A percentile compares a stretch with the other conserved stretches of the same genome.
Conservation (phyloP, 2,113 vertebrate genomes). For the Vanacampus margaritifer region DNA sequence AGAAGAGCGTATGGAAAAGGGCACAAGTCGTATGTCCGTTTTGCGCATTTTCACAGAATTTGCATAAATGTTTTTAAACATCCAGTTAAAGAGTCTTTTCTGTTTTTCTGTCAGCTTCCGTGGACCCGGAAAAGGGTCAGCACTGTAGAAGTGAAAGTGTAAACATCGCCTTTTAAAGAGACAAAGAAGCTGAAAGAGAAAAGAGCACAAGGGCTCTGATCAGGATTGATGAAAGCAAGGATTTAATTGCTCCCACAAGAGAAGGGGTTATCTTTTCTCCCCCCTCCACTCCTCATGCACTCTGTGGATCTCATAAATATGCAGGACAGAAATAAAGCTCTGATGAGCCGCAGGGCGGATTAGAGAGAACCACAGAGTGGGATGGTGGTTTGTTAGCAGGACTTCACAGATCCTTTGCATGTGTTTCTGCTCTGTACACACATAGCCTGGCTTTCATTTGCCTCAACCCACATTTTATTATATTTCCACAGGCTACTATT, state of each 20-base stretch:
- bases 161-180: slow-evolving; percentile 48
- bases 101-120: slow-evolving; percentile 10
- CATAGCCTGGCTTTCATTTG: slow-evolving; percentile 45
- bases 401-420: slow-evolving; percentile 53
- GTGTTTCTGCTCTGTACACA: slow-evolving; percentile 48
- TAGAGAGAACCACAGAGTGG: slow-evolving; percentile 55
- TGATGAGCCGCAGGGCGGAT: slow-evolving; percentile 65
- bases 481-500: slow-evolving; percentile 39
- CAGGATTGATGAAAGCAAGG: slow-evolving; percentile 57
- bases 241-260: slow-evolving; percentile 69
- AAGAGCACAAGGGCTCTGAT: slow-evolving; percentile 54
- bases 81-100: slow-evolving; percentile 11
- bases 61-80: no score
- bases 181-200: slow-evolving; percentile 33
- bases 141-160: slow-evolving; percentile 42
- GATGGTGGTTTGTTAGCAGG: slow-evolving; percentile 63
- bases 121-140: slow-evolving; percentile 22
- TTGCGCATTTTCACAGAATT: no score
- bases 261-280: slow-evolving; percentile 37
- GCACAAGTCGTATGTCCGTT: no score
- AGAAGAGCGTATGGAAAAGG: no score
- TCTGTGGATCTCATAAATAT: slow-evolving; percentile 62
- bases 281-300: slow-evolving; percentile 23
- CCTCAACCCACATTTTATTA: slow-evolving; percentile 43
- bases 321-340: slow-evolving; percentile 64